Percentiles rank a stretch among this genome's conserved stretches.
These are phyloP conservation scores for Engraulis encrasicolus DNA, from an alignment of 2,113 vertebrate genomes.

Conservation along the genomic window DNA sequence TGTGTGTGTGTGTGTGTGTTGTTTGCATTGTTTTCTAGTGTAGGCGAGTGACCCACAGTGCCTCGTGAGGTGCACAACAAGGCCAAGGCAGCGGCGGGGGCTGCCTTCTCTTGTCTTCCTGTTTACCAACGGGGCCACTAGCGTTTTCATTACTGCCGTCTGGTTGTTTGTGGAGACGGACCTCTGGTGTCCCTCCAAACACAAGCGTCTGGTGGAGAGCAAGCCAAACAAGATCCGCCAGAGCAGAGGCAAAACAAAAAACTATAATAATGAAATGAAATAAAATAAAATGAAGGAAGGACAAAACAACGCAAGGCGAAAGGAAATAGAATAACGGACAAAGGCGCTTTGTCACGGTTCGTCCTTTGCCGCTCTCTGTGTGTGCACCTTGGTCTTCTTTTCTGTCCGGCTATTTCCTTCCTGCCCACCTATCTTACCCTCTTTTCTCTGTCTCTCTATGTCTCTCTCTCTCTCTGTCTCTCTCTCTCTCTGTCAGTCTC, in stretches of 20 bases:
- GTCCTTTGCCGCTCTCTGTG: conserved; percentile 36
- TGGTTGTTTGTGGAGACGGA: conserved; percentile 39
- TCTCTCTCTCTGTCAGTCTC: not conserved
- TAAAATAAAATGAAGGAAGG: not conserved
- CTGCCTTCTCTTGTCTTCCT: conserved; percentile 33
- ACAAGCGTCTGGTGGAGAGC: conserved; percentile 25
- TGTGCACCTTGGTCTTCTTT: conserved; percentile 30
- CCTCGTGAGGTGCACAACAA: not conserved
- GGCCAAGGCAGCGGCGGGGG: not conserved
- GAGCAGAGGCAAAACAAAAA: conserved; percentile 39
- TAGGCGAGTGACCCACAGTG: not conserved
- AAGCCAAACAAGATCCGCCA: conserved; percentile 42
- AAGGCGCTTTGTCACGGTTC: conserved; percentile 40
- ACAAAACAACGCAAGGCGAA: not conserved
- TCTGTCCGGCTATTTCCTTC: conserved; percentile 37
- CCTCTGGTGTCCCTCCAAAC: conserved; percentile 17
- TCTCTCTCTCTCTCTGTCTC: not conserved
- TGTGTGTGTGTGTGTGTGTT: conserved; percentile 25
- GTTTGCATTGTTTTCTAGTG: conserved; percentile 19
- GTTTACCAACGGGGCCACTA: conserved; percentile 26
- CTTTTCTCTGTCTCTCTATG: not conserved
- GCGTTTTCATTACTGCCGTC: conserved; percentile 34
- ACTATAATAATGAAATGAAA: not conserved
- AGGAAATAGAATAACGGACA: conserved; percentile 11
- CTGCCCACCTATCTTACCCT: not conserved